A percentile compares a stretch with the other conserved stretches of the same genome.
Conservation (phyloP, 1,140 invertebrate species). For the Drosophila teissieri region DNA sequence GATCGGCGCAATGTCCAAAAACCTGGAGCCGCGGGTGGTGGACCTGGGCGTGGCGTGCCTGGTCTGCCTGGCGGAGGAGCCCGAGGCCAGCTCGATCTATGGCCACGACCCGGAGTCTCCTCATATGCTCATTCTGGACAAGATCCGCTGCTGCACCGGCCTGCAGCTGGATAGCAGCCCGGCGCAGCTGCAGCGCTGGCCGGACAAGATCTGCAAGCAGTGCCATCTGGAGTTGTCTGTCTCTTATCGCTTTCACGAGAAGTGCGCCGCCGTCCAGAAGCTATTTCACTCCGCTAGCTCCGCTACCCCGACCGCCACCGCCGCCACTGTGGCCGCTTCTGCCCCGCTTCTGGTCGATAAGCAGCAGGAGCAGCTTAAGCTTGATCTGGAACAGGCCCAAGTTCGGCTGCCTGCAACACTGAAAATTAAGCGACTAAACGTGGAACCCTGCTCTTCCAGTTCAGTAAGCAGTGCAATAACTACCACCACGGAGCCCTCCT, state of each 20-base stretch:
- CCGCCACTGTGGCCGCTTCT: conserved; percentile 1
- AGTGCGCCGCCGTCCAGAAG: conserved; percentile 68
- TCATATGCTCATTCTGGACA: conserved; percentile 85
- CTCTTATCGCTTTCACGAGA: conserved; percentile 75
- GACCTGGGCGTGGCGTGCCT: conserved; percentile 87
- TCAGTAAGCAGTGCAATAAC: not conserved
- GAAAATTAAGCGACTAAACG: conserved; percentile 54
- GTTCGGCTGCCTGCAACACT: conserved; percentile 58
- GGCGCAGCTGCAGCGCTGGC: conserved; percentile 35
- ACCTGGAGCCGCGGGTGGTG: conserved; percentile 49
- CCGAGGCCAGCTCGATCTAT: conserved; percentile 85
- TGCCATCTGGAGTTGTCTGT: conserved; percentile 70
- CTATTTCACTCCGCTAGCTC: conserved; percentile 47
- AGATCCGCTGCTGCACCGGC: conserved; percentile 86
- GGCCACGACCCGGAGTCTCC: conserved; percentile 85
- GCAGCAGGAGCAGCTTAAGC: conserved; percentile 43
- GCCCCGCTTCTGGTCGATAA: conserved; percentile 21
- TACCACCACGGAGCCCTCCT: not conserved
- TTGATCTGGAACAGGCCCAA: conserved; percentile 55
- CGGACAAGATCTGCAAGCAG: conserved; percentile 73
- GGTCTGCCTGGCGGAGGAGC: conserved; percentile 86
- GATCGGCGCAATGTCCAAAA: conserved; percentile 18
- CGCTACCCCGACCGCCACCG: conserved; percentile 6
- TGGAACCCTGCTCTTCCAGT: conserved; percentile 7
- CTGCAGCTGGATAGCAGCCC: conserved; percentile 71